These are phyloP conservation scores for Notiomystis cincta DNA, from an alignment of 2,113 vertebrate genomes.

Conservation along the genomic window DNA sequence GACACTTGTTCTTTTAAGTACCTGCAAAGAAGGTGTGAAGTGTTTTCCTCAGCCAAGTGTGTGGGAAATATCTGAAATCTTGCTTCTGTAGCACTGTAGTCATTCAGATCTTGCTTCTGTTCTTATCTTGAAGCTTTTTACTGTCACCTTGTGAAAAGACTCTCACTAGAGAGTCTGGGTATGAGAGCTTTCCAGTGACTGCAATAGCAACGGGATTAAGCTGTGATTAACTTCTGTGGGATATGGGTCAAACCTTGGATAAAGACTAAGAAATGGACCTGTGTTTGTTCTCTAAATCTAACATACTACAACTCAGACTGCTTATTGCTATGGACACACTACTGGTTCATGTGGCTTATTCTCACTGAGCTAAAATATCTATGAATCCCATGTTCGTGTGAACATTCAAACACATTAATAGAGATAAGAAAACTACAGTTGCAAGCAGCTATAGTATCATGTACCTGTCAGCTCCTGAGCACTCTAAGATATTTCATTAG, in stretches of 20 bases:
- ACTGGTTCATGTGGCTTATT: not conserved
- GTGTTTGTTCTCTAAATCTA: not conserved
- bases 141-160: not conserved
- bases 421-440: not conserved
- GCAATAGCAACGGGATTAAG: not conserved
- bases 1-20: not conserved
- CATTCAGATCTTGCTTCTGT: not conserved
- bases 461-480: not conserved
- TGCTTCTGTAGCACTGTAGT: not conserved
- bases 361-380: not conserved
- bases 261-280: not conserved
- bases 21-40: not conserved
- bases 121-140: not conserved
- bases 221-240: not conserved
- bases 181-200: not conserved
- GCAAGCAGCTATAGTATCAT: not conserved
- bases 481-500: not conserved
- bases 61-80: not conserved
- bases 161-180: not conserved
- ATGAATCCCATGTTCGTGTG: not conserved
- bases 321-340: not conserved
- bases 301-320: not conserved
- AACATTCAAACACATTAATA: not conserved
- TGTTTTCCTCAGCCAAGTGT: not conserved
- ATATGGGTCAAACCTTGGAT: not conserved